phyloP scores from a whole-genome alignment of 37 sponge, comb jelly and placozoan genomes.

The Oscarella lobularis region DNA sequence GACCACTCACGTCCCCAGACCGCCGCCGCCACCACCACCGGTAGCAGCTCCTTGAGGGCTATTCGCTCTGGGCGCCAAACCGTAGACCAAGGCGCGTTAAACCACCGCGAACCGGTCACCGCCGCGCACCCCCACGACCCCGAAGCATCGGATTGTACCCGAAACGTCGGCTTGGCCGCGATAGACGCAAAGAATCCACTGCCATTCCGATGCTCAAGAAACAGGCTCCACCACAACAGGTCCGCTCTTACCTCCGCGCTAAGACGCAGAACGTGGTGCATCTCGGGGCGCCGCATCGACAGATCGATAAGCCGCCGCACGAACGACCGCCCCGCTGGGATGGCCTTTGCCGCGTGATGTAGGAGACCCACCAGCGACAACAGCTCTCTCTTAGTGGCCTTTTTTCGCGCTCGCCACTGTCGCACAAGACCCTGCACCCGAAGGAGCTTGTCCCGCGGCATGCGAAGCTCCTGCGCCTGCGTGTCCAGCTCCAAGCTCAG shows the following conservation, averaged over 20 bases:
- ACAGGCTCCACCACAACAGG: no score
- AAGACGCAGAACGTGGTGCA: no score
- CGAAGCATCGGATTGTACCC: no score
- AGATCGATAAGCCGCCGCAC: no score
- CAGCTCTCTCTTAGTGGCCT: slow-evolving; percentile 11
- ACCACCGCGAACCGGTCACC: slow-evolving; percentile 11
- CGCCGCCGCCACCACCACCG: slow-evolving; percentile 15
- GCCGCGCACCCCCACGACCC: slow-evolving; percentile 48
- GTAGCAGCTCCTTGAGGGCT: slow-evolving; percentile 33
- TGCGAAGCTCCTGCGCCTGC: not conserved
- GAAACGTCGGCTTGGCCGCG: no score
- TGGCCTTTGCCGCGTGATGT: no score
- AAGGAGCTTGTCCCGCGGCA: slow-evolving; percentile 26
- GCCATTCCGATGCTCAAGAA: slow-evolving; percentile 38
- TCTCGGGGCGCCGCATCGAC: no score
- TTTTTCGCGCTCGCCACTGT: slow-evolving; percentile 3
- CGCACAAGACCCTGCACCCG: not conserved
- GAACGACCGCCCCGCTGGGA: no score
- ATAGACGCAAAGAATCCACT: not conserved
- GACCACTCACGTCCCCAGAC: slow-evolving; percentile 23
- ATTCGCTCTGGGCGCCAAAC: not conserved
- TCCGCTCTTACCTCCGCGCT: no score
- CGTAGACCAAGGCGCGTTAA: slow-evolving; percentile 17
- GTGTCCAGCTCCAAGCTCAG: slow-evolving; percentile 23
- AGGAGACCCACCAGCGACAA: no score